Evolutionary conservation across 2,888 invertebrate genomes (phyloP).

Genomic region (Polydesmus complanatus): DNA sequence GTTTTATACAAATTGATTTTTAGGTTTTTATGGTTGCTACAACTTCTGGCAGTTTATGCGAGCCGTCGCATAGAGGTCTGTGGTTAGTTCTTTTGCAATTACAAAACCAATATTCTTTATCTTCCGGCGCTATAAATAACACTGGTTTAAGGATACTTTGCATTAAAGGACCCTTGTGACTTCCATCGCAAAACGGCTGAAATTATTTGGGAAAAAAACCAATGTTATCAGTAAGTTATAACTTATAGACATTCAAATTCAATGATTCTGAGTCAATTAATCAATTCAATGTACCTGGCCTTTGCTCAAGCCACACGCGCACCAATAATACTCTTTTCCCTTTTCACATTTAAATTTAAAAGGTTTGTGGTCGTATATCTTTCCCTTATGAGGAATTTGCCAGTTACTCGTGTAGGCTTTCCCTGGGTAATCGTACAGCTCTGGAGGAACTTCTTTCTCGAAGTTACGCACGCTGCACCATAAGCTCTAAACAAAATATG

Average conservation of each 20-base stretch:
- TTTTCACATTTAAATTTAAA: conserved; percentile 57
- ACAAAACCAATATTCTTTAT: conserved; percentile 91
- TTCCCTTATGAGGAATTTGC: conserved; percentile 45
- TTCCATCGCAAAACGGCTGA: conserved; percentile 87
- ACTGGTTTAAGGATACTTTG: conserved; percentile 67
- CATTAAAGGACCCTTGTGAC: conserved; percentile 60
- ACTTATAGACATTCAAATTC: background rate
- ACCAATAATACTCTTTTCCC: conserved; percentile 76
- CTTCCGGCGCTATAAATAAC: conserved; percentile 65
- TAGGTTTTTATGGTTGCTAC: conserved; percentile 31
- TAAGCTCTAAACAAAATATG: no score
- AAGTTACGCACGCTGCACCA: no score
- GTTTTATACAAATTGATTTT: no score
- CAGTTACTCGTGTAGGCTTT: conserved; percentile 11
- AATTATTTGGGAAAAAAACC: conserved; percentile 23
- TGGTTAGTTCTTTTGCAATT: conserved; percentile 91
- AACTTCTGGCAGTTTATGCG: conserved; percentile 61
- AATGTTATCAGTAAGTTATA: background rate
- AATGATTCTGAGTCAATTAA: background rate
- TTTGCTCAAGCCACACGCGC: conserved; percentile 83
- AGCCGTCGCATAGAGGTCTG: conserved; percentile 93
- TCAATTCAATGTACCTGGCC: conserved; percentile 43
- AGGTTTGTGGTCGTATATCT: conserved; percentile 75
- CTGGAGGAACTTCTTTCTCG: no score
- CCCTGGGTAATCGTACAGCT: conserved; percentile 13